Percentiles rank a stretch among this genome's conserved stretches.
phyloP scores from a whole-genome alignment of 2,113 vertebrate species.

The Cheilinus undulatus region DNA sequence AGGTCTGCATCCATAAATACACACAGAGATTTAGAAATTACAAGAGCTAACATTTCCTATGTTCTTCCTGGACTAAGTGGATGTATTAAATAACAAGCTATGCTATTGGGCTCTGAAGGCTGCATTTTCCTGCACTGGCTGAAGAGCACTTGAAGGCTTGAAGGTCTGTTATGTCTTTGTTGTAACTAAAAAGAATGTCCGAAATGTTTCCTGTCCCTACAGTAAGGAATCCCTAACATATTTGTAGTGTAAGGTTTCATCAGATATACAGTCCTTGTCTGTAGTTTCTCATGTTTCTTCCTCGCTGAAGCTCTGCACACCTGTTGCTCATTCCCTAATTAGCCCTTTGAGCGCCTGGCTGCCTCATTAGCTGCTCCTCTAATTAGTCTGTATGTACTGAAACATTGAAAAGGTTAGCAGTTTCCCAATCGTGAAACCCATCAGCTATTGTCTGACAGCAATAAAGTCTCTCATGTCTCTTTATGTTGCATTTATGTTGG shows the following conservation, averaged over 20 bases:
- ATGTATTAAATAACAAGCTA: too few relatives aligned
- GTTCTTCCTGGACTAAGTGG: too few relatives aligned
- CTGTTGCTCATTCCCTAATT: conserved; percentile 29
- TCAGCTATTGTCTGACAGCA: neutral
- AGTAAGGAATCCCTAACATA: neutral
- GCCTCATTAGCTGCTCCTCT: conserved; percentile 18
- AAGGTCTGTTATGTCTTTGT: too few relatives aligned
- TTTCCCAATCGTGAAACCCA: neutral
- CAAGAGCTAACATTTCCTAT: too few relatives aligned
- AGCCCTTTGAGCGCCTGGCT: neutral
- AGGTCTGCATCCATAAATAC: too few relatives aligned
- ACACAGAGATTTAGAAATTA: too few relatives aligned
- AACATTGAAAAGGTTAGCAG: neutral
- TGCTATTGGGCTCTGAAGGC: neutral
- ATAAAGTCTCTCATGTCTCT: neutral
- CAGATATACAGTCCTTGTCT: neutral
- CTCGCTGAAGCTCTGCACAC: neutral
- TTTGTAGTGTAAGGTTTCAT: neutral
- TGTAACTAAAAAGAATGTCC: too few relatives aligned
- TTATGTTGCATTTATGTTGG: too few relatives aligned
- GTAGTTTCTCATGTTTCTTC: neutral
- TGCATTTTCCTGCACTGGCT: neutral
- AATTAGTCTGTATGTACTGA: conserved; percentile 8
- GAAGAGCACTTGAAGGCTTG: neutral
- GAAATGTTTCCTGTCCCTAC: neutral